Evolutionary conservation across 2,797 vertebrate genomes (phyloP).

Genomic region (Coreius guichenoti): DNA sequence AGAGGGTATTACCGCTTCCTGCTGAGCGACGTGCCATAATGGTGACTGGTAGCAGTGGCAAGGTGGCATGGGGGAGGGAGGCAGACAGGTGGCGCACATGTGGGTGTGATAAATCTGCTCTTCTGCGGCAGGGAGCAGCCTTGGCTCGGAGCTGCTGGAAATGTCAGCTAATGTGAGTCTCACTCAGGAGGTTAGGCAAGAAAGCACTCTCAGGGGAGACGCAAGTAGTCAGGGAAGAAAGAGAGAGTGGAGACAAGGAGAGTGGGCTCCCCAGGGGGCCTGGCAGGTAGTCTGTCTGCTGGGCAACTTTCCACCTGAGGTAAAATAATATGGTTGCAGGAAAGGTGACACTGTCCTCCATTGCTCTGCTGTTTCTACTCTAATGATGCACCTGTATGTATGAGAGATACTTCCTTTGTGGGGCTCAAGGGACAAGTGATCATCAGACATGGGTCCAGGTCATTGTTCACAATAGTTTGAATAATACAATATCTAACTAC

Average conservation of each 20-base stretch:
- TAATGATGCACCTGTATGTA: constrained; percentile 33
- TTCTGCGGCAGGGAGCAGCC: constrained; percentile 58
- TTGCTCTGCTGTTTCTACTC: constrained; percentile 26
- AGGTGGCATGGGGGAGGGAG: constrained; percentile 7
- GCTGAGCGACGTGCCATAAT: constrained; percentile 42
- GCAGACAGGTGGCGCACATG: constrained; percentile 69
- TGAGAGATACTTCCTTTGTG: neutral
- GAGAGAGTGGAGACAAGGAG: constrained; percentile 39
- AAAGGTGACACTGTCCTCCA: constrained; percentile 44
- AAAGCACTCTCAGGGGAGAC: constrained; percentile 54
- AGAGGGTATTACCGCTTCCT: constrained; percentile 28
- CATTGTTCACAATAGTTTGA: neutral
- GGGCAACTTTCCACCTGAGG: constrained; percentile 33
- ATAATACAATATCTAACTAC: neutral
- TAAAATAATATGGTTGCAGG: constrained; percentile 35
- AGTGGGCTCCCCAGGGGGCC: constrained; percentile 17
- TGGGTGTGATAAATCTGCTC: constrained; percentile 65
- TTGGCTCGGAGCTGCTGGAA: constrained; percentile 60
- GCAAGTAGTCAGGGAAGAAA: constrained; percentile 22
- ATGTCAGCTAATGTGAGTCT: constrained; percentile 69
- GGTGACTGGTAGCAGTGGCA: constrained; percentile 25
- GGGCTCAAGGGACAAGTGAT: constrained; percentile 10
- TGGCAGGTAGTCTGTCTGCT: constrained; percentile 47
- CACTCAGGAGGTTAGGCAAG: constrained; percentile 63
- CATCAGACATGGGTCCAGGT: neutral